A percentile compares a stretch with the other conserved stretches of the same genome.
phyloP scores from a whole-genome alignment of 64 coral and sea anemone genomes.

The Stylophora pistillata region DNA sequence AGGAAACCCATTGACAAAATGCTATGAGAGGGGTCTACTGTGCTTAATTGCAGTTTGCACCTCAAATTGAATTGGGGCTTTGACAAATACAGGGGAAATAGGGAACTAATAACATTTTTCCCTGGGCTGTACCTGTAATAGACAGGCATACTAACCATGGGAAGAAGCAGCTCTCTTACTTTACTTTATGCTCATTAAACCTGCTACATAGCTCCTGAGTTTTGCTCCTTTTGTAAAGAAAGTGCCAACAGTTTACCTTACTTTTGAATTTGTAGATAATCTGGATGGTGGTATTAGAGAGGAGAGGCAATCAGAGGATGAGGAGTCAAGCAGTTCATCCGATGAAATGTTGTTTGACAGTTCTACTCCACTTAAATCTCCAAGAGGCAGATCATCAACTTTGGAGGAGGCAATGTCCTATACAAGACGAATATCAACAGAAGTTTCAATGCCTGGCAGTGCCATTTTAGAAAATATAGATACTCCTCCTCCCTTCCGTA shows the following conservation, averaged over 20 bases:
- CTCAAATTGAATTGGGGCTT: too few relatives aligned
- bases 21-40: too few relatives aligned
- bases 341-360: slow-evolving; percentile 82
- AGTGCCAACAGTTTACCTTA: not conserved
- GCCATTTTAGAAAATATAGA: slow-evolving; percentile 25
- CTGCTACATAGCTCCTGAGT: too few relatives aligned
- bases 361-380: not conserved
- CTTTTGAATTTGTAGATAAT: slow-evolving; percentile 10
- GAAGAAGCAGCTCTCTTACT: too few relatives aligned
- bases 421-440: not conserved
- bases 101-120: too few relatives aligned
- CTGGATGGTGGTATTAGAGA: slow-evolving; percentile 31
- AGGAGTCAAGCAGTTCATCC: slow-evolving; percentile 66
- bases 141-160: too few relatives aligned
- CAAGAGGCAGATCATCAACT: not conserved
- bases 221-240: too few relatives aligned
- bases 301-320: slow-evolving; percentile 60
- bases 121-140: too few relatives aligned
- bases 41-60: too few relatives aligned
- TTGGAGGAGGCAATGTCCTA: not conserved
- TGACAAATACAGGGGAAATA: too few relatives aligned
- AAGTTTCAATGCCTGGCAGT: slow-evolving; percentile 26
- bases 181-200: too few relatives aligned
- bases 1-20: too few relatives aligned
- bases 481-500: slow-evolving; percentile 34